Base-by-base conservation (phyloP, 2,888 invertebrate species). In the Omphaloscelis lunosa region DNA sequence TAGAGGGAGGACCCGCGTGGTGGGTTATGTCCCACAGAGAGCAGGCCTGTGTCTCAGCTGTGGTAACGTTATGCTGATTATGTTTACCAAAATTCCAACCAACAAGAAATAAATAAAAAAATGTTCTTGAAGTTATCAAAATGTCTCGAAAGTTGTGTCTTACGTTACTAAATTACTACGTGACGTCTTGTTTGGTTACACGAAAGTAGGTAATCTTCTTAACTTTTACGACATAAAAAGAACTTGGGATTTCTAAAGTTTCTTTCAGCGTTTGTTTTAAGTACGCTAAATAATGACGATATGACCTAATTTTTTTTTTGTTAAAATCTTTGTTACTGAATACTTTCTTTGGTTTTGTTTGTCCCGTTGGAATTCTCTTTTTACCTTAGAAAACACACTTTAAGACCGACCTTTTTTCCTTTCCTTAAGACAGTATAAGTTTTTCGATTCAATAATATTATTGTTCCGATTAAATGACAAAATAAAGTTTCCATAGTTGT, bases 111-210 rank as follows among this genome's bases (percentile, higher is more conserved):
- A 23, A 61, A 23, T 0, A 39, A 71, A 48, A 45, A n/a, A 17
- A 34, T 48, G 62, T 62, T 5, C 15, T 63, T 20, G 39, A 74
- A 79, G 58, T 65, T 45, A 62, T 59, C 15, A 27, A 68, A 68
- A 69, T 8, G 65, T 59, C 34, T 65, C 20, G 34, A 53, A 79
- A 79, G 27, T 79, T 74, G n/a, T 67, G 34, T 56, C 53, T 72
- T 74, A 51, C 68, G 51, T 63, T 74, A 34, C n/a, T 56, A 63
- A 68, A 63, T 75, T 58, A 74, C 58, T 75, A 58, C 20, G 34
- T 79, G 41, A 63, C 8, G 27, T 58, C 58, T 75, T 67, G 39
- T 79, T 79, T 75, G 4, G 15, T 29, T 45, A 34, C 48, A 73
- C 34, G 39, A 67, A 74, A 34, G 15, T 45, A 17, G 9, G 78